Evolutionary conservation across 2,888 invertebrate genomes (phyloP).

Genomic region (Euplagia quadripunctaria): DNA sequence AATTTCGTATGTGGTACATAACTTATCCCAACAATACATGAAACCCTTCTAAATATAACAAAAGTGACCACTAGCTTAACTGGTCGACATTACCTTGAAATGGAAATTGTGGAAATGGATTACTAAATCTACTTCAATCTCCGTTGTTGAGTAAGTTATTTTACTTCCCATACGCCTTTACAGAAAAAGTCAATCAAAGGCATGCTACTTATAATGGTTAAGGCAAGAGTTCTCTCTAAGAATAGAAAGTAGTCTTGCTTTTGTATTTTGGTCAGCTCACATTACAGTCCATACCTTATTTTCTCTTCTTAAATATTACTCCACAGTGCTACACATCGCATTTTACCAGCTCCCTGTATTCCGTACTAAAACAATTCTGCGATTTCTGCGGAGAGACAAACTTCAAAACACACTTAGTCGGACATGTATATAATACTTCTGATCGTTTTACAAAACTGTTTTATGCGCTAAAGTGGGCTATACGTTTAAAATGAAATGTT

Average conservation of each 20-base stretch:
- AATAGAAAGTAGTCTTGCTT: neutral
- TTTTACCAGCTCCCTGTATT: neutral
- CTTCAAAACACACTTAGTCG: conserved; percentile 18
- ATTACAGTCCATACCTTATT: neutral
- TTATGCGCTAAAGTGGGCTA: conserved; percentile 53
- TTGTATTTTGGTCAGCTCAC: neutral
- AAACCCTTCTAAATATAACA: neutral
- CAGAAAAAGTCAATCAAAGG: neutral
- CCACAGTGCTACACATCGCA: neutral
- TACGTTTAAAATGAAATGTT: conserved; percentile 62
- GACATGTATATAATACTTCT: conserved; percentile 40
- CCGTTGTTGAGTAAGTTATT: neutral
- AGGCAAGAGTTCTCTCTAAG: neutral
- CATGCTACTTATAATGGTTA: neutral
- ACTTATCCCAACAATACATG: neutral
- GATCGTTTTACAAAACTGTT: conserved; percentile 52
- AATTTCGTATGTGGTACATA: neutral
- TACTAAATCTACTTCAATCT: neutral
- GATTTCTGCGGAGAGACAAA: conserved; percentile 22
- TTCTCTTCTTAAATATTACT: neutral
- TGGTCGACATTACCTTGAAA: neutral
- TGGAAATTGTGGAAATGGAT: too few species aligned
- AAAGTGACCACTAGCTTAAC: neutral
- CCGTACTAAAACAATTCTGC: neutral
- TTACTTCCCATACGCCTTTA: neutral